Conservation (phyloP, 2,113 vertebrate genomes). For the Dicrurus megarhynchus region DNA sequence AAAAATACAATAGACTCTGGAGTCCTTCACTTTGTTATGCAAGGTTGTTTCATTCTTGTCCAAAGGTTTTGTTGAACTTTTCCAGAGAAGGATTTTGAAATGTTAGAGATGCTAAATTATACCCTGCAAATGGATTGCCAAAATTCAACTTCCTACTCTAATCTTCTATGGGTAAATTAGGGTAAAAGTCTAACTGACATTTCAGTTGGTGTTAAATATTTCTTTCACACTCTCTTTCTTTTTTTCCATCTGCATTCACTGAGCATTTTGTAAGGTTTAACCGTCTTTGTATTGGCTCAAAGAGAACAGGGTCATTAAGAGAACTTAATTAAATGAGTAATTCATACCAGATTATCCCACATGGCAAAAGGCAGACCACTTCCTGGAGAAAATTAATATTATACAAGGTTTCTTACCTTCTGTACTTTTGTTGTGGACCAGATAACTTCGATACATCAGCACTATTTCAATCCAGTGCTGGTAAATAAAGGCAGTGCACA, state of each 20-base stretch:
- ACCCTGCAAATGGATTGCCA: neutral
- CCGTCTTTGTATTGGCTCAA: neutral
- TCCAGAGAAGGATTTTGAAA: neutral
- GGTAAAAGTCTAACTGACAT: neutral
- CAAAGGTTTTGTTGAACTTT: neutral
- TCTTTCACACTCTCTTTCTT: neutral
- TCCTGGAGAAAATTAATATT: neutral
- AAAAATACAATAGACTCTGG: neutral
- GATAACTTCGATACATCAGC: conserved; percentile 76
- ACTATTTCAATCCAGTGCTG: conserved; percentile 81
- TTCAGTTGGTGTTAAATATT: neutral
- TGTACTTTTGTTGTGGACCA: conserved; percentile 49
- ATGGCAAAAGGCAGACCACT: neutral
- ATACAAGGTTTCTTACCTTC: conserved; percentile 70
- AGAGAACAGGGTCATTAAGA: neutral
- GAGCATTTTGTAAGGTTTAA: neutral
- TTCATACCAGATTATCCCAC: neutral
- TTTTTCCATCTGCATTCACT: neutral
- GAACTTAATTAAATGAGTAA: neutral
- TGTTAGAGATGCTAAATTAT: neutral
- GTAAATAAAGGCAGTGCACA: conserved; percentile 57
- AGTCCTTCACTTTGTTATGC: neutral
- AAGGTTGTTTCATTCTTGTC: neutral
- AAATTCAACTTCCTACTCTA: neutral
- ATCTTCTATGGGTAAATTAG: neutral